Conservation (phyloP, 2,113 vertebrate species). For the Mandrillus leucophaeus region DNA sequence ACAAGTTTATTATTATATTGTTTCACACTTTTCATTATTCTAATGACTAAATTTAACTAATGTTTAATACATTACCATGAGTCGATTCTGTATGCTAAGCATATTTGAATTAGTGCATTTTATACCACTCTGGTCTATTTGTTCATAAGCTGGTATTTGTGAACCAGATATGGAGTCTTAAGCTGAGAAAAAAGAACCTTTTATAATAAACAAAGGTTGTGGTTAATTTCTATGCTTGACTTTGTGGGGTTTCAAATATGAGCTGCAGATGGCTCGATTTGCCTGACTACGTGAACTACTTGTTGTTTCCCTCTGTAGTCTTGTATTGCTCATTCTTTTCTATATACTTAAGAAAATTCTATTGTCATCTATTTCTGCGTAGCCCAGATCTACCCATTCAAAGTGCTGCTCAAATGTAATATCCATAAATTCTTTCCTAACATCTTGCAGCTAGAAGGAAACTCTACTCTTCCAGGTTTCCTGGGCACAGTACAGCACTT, state of each 20-base stretch:
- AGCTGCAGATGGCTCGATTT: background rate
- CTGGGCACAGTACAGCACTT: background rate
- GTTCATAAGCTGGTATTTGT: background rate
- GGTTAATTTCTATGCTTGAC: background rate
- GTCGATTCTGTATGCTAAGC: background rate
- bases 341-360: background rate
- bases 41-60: background rate
- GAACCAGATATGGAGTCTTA: background rate
- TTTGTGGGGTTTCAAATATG: background rate
- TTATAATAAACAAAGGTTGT: background rate
- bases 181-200: background rate
- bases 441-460: background rate
- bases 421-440: background rate
- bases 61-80: background rate
- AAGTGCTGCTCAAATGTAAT: background rate
- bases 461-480: background rate
- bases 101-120: constrained; percentile 2
- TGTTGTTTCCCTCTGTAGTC: background rate
- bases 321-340: background rate
- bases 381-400: background rate
- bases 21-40: background rate
- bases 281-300: background rate
- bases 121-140: background rate
- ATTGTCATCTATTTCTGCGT: background rate
- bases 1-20: background rate